These are phyloP conservation scores for Hypocryptadius cinnamomeus DNA, from an alignment of 2,113 vertebrate species.

Conservation along the genomic window DNA sequence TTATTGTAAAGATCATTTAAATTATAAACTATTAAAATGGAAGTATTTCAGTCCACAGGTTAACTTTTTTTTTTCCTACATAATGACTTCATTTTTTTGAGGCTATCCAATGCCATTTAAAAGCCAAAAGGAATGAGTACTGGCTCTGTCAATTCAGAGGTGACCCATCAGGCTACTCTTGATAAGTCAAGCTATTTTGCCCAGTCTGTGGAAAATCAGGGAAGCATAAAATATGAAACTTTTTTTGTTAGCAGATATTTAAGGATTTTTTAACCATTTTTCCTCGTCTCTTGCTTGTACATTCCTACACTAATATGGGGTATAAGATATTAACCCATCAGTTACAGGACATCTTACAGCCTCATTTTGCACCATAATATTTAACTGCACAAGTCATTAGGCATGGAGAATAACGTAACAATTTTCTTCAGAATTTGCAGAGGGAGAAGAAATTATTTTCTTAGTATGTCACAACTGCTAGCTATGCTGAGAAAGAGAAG, in stretches of 20 bases:
- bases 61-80: neutral
- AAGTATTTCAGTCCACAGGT: neutral
- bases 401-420: neutral
- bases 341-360: neutral
- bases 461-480: neutral
- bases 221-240: neutral
- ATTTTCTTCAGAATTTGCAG: neutral
- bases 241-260: neutral
- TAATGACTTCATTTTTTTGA: neutral
- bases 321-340: neutral
- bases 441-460: neutral
- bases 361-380: neutral
- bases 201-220: neutral
- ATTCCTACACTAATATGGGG: neutral
- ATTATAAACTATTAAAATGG: neutral
- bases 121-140: neutral
- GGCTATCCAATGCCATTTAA: neutral
- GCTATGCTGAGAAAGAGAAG: neutral
- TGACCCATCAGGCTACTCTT: neutral
- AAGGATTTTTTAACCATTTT: neutral
- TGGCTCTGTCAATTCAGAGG: neutral
- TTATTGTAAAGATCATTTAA: neutral
- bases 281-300: neutral
- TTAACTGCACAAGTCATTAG: neutral
- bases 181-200: neutral